Percentiles rank a stretch among this genome's conserved stretches.
Conservation (phyloP, 2,888 invertebrate species). For the Dorcus hopei region DNA sequence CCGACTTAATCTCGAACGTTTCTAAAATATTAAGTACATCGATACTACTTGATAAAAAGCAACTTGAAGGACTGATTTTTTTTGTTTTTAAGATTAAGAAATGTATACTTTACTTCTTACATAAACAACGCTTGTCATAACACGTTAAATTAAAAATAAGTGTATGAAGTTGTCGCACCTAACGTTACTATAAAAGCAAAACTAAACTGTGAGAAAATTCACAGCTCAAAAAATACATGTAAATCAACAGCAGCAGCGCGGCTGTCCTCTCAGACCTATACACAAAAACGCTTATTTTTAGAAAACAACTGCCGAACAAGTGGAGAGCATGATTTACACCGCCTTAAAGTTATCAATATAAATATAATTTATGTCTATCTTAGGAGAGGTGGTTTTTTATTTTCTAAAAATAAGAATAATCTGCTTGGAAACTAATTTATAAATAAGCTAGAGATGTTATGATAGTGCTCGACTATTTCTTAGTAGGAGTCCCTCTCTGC, state of each 20-base stretch:
- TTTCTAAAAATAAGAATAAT: conserved; percentile 40
- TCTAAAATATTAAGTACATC: not conserved
- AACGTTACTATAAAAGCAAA: conserved; percentile 15
- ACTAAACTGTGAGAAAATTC: conserved; percentile 12
- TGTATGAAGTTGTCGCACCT: no score
- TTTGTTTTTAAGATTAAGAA: no score
- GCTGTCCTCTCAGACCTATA: conserved; percentile 24
- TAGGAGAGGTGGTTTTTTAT: conserved; percentile 19
- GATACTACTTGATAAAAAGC: no score
- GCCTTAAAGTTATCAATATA: conserved; percentile 8
- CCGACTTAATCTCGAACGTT: not conserved
- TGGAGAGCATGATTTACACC: conserved; percentile 12
- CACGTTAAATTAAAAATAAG: conserved; percentile 3
- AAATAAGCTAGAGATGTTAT: conserved; percentile 13
- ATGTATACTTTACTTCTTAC: no score
- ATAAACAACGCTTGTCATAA: no score
- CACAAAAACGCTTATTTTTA: conserved; percentile 39
- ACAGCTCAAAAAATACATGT: conserved; percentile 13
- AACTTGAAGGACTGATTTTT: no score
- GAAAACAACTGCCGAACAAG: conserved; percentile 30
- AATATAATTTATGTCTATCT: conserved; percentile 14
- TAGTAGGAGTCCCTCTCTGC: conserved; percentile 80
- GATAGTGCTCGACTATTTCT: conserved; percentile 57
- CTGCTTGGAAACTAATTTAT: conserved; percentile 12
- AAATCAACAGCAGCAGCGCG: not conserved